A percentile compares a stretch with the other conserved stretches of the same genome.
phyloP scores from a whole-genome alignment of 2,797 vertebrate genomes.

The Molossus alvarezi region DNA sequence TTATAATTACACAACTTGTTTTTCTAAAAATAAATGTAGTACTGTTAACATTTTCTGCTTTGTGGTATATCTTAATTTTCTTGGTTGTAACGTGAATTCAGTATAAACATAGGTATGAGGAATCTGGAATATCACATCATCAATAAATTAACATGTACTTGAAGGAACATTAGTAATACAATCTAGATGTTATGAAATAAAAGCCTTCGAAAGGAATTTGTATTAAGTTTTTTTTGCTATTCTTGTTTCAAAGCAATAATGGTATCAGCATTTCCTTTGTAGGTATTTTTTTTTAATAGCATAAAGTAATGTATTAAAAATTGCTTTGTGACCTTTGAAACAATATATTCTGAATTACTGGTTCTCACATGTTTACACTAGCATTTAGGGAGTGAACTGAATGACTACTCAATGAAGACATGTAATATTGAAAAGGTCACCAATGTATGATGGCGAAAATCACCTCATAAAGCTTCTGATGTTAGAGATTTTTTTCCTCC shows the following conservation, averaged over 20 bases:
- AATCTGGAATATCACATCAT: neutral
- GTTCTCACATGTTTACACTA: neutral
- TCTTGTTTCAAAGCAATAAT: neutral
- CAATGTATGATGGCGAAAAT: neutral
- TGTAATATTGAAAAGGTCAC: slow-evolving; percentile 11
- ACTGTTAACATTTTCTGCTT: neutral
- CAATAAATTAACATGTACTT: neutral
- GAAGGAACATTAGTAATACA: neutral
- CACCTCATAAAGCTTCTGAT: neutral
- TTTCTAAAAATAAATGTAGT: neutral
- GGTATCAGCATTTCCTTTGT: neutral
- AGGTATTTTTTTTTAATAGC: neutral
- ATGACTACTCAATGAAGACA: neutral
- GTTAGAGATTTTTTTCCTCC: neutral
- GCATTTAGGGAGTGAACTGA: neutral
- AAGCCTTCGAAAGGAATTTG: neutral
- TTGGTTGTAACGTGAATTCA: neutral
- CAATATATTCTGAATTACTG: neutral
- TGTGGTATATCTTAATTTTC: slow-evolving; percentile 20
- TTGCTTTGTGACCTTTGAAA: neutral
- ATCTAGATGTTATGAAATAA: slow-evolving; percentile 27
- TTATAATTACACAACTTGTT: neutral
- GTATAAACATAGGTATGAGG: neutral
- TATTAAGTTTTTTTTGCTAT: neutral
- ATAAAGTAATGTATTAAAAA: neutral